These are phyloP conservation scores for Heliconius hortense DNA, from an alignment of 2,888 invertebrate genomes.

Conservation along the genomic window DNA sequence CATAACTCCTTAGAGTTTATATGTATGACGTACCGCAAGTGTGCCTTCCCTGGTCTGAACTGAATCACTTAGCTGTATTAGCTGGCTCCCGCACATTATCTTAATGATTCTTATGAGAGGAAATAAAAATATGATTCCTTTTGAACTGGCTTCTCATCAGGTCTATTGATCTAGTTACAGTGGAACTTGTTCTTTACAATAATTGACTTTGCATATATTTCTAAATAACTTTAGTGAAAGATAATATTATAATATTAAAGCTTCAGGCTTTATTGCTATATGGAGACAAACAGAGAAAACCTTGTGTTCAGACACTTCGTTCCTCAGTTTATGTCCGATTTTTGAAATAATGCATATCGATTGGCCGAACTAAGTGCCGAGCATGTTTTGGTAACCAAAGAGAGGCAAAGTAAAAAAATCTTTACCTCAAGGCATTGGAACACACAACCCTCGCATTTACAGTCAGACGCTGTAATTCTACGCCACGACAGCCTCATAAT, in stretches of 20 bases:
- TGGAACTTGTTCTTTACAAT: background rate
- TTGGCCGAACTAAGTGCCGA: background rate
- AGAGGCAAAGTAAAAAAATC: background rate
- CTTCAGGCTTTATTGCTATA: background rate
- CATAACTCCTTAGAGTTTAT: background rate
- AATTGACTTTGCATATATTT: background rate
- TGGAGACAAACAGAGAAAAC: no score
- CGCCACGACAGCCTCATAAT: no score
- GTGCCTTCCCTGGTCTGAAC: constrained; percentile 14
- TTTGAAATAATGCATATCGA: background rate
- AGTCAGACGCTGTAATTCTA: no score
- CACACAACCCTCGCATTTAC: background rate
- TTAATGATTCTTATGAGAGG: constrained; percentile 43
- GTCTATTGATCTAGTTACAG: constrained; percentile 33
- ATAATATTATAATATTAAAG: background rate
- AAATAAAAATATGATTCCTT: constrained; percentile 45
- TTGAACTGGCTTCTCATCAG: constrained; percentile 34
- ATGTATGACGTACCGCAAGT: constrained; percentile 1
- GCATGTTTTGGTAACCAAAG: background rate
- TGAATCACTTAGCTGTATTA: constrained; percentile 41
- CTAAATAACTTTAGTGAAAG: background rate
- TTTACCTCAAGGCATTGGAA: background rate
- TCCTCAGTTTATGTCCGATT: background rate
- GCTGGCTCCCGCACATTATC: constrained; percentile 42
- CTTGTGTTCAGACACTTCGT: no score